Evolutionary conservation across 2,888 invertebrate species (phyloP), one percentile per base, ranked within the genome.

Genomic region (Dolichomitus sp.): DNA sequence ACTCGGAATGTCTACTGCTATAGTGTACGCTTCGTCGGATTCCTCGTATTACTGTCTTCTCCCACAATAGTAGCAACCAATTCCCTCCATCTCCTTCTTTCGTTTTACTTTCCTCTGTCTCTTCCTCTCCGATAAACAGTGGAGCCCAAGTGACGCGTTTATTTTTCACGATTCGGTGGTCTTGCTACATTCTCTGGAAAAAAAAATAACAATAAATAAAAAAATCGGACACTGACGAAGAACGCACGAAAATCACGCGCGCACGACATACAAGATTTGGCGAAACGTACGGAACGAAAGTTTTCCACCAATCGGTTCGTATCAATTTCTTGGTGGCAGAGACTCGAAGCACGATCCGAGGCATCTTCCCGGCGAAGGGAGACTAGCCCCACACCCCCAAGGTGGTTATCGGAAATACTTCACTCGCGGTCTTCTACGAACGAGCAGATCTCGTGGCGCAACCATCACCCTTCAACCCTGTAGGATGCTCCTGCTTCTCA

Each of bases 361-460:
- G 30, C 72, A 42, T 59, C 59, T 72, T 57, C 17, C 0, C 57
- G 12, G 42, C 42, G 27, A 54, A 40, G 6, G 52, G n/a, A 69
- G 52, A 63, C 33, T 7, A 4, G 5, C 33, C 33, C 33, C 33
- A 4, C 33, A 4, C 33, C 33, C 33, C 70, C 30, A 19, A 30
- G 59, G 59, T 45, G 72, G 33, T 72, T 72, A 72, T 72, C 72
- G 72, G 72, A 59, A 72, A 72, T 72, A 59, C 72, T 72, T 72
- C 72, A 59, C 30, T 45, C 52, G 52, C 50, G 57, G 70, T 37
- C 45, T 30, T 59, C 27, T 33, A 1, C 59, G 17, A 68, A 52
- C 30, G 45, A 66, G 59, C 54, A 19, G 27, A 66, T 68, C 66
- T 27, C 52, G 19, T 37, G 33, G 42, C 48, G 42, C 30, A 12